These are phyloP conservation scores for Corella eumyota DNA, from an alignment of 23 tunicate genomes.

Conservation along the genomic window DNA sequence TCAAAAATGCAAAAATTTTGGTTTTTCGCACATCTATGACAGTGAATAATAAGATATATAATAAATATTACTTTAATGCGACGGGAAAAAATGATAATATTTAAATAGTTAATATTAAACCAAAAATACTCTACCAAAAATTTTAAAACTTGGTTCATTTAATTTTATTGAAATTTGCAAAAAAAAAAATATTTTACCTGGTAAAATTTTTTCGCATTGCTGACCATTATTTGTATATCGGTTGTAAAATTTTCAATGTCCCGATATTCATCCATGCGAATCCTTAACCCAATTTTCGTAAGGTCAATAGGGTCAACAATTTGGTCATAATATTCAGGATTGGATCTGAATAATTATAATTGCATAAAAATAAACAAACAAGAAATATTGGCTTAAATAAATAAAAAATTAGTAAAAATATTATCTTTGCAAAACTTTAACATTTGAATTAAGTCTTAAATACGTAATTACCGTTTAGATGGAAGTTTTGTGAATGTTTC, in stretches of 20 bases:
- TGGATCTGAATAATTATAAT: slow-evolving; percentile 17
- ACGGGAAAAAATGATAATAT: too few species aligned
- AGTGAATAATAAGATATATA: too few species aligned
- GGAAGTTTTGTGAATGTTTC: slow-evolving; percentile 64
- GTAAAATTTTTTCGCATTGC: slow-evolving; percentile 89
- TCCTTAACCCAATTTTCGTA: slow-evolving; percentile 55
- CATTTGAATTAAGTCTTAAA: background rate
- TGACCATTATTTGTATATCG: slow-evolving; percentile 78
- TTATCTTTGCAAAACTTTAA: background rate
- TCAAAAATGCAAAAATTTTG: too few species aligned
- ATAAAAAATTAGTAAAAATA: background rate
- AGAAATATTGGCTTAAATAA: background rate
- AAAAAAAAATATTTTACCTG: slow-evolving; percentile 19
- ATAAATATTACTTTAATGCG: too few species aligned
- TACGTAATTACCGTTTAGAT: slow-evolving; percentile 39
- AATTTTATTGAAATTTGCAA: too few species aligned
- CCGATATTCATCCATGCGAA: slow-evolving; percentile 77
- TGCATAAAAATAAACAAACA: background rate
- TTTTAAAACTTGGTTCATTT: too few species aligned
- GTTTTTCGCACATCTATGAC: too few species aligned
- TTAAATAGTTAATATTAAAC: too few species aligned
- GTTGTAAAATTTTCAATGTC: slow-evolving; percentile 79
- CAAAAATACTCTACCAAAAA: too few species aligned
- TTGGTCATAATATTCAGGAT: slow-evolving; percentile 79
- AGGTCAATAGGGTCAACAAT: slow-evolving; percentile 86